Evolutionary conservation across 1,140 invertebrate genomes (phyloP).

Genomic region (Epicauta chinensis): DNA sequence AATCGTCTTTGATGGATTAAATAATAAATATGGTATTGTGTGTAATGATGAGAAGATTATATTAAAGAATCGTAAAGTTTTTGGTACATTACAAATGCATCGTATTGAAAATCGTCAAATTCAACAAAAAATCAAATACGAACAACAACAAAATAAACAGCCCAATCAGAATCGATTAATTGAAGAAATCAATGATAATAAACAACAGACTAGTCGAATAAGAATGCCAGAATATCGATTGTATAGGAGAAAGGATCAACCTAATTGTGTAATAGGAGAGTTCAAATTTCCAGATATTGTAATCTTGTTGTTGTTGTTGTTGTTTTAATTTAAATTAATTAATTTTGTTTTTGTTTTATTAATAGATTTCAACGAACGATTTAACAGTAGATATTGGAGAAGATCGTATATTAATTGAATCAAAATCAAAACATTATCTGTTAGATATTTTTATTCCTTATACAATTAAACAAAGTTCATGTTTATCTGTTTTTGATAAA

Average conservation of each 20-base stretch:
- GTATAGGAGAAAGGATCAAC: constrained; percentile 37
- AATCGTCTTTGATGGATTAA: constrained; percentile 65
- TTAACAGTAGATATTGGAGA: constrained; percentile 61
- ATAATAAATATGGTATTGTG: constrained; percentile 65
- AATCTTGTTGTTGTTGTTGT: constrained; percentile 17
- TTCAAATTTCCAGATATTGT: constrained; percentile 45
- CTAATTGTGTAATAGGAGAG: constrained; percentile 42
- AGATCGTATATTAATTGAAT: constrained; percentile 63
- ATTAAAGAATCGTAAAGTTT: constrained; percentile 54
- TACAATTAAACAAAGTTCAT: constrained; percentile 50
- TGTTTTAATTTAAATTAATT: constrained; percentile 2
- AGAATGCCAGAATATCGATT: constrained; percentile 41
- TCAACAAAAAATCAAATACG: constrained; percentile 42
- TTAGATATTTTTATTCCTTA: constrained; percentile 65
- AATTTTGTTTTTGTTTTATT: constrained; percentile 22
- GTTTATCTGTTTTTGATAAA: constrained; percentile 56
- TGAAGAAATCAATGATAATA: constrained; percentile 45
- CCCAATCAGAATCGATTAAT: constrained; percentile 32
- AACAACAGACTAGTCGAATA: constrained; percentile 27
- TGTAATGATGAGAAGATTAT: constrained; percentile 55
- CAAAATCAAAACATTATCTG: constrained; percentile 49
- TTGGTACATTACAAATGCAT: constrained; percentile 67
- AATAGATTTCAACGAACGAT: constrained; percentile 53
- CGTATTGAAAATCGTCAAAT: constrained; percentile 62
- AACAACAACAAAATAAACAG: constrained; percentile 7